A percentile compares a stretch with the other conserved stretches of the same genome.
Evolutionary conservation across 1,140 invertebrate species (phyloP).

Genomic region (Eurosta solidaginis): DNA sequence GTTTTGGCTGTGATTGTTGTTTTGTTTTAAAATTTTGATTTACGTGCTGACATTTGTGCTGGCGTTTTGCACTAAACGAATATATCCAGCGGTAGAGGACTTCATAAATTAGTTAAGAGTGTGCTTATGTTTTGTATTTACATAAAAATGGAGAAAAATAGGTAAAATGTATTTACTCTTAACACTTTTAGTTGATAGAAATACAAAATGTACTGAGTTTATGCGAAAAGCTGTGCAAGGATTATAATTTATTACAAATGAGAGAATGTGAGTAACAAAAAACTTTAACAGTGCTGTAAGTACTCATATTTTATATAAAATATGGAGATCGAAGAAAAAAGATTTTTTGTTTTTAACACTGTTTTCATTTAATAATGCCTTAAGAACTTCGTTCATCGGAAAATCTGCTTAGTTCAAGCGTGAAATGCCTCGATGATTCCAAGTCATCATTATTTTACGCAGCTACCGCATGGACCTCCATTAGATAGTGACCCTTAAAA

Average conservation of each 20-base stretch:
- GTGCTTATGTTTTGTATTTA: background rate
- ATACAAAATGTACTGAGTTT: background rate
- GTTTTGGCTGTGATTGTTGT: slow-evolving; percentile 11
- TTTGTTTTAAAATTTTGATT: slow-evolving; percentile 25
- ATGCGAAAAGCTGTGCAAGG: background rate
- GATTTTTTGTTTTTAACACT: too few relatives aligned
- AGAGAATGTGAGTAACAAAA: background rate
- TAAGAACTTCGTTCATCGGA: too few relatives aligned
- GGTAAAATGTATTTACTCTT: slow-evolving; percentile 12
- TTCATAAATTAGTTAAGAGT: slow-evolving; percentile 22
- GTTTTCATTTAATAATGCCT: too few relatives aligned
- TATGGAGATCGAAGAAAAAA: too few relatives aligned
- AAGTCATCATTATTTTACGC: too few relatives aligned
- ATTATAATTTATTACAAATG: slow-evolving; percentile 17
- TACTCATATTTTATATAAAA: background rate
- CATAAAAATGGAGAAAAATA: background rate
- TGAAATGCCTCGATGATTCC: too few relatives aligned
- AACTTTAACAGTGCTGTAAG: too few relatives aligned
- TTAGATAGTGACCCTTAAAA: too few relatives aligned
- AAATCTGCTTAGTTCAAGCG: too few relatives aligned
- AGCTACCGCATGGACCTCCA: too few relatives aligned
- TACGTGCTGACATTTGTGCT: slow-evolving; percentile 24
- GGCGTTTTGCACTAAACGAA: slow-evolving; percentile 9
- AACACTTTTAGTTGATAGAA: slow-evolving; percentile 9
- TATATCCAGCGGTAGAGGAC: slow-evolving; percentile 14